Conservation (phyloP, 2,797 vertebrate species). For the Pristis pectinata region DNA sequence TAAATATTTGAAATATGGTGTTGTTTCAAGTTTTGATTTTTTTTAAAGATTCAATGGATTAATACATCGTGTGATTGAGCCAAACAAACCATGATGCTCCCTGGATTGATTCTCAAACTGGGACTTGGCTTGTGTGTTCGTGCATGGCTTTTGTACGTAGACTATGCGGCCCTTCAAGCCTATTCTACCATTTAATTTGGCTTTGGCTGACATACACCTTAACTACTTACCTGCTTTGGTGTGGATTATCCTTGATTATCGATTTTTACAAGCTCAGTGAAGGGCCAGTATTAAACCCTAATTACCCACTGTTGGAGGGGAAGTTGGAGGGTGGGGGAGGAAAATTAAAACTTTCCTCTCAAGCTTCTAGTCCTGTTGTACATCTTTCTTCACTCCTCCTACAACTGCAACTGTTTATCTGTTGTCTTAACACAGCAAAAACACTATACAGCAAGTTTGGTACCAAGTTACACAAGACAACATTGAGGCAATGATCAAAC, state of each 20-base stretch:
- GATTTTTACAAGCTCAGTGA: neutral
- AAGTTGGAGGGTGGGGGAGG: neutral
- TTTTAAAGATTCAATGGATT: neutral
- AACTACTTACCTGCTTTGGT: neutral
- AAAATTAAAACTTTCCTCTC: neutral
- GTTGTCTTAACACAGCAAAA: too few relatives aligned
- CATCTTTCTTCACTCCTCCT: neutral
- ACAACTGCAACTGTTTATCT: too few relatives aligned
- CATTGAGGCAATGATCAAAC: too few relatives aligned
- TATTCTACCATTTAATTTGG: neutral
- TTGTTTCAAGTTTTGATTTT: neutral
- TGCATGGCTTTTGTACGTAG: too few relatives aligned
- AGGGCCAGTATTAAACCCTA: neutral
- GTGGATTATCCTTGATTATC: too few relatives aligned
- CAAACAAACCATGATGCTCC: neutral
- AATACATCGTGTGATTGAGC: neutral
- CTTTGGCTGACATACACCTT: neutral
- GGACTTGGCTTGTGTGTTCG: too few relatives aligned
- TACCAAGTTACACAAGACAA: too few relatives aligned
- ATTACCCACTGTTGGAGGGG: neutral
- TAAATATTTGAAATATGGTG: neutral
- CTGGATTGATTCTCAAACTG: neutral
- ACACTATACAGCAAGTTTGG: too few relatives aligned
- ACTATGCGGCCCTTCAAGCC: neutral
- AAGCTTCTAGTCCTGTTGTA: neutral